A percentile compares a stretch with the other conserved stretches of the same genome.
These are phyloP conservation scores for Mobula hypostoma DNA, from an alignment of 2,113 vertebrate genomes.

Conservation along the genomic window DNA sequence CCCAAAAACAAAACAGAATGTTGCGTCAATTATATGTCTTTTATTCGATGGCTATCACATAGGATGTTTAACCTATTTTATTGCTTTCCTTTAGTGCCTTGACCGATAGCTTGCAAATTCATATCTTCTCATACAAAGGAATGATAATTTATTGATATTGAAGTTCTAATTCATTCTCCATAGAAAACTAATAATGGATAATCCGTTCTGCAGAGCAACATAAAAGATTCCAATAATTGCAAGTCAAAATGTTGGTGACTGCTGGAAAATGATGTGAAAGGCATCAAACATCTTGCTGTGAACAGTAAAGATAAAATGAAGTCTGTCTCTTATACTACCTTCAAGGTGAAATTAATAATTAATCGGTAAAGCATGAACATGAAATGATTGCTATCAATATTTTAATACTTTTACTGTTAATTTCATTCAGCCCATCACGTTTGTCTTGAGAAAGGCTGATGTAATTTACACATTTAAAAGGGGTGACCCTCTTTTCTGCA, in stretches of 20 bases:
- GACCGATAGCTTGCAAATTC: conserved; percentile 27
- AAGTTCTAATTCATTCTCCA: conserved; percentile 34
- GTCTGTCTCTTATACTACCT: conserved; percentile 70
- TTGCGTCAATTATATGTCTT: not conserved
- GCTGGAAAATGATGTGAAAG: conserved; percentile 44
- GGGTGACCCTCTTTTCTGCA: not conserved
- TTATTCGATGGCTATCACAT: not conserved
- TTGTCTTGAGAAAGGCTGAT: conserved; percentile 46
- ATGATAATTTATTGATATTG: conserved; percentile 34
- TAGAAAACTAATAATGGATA: conserved; percentile 35
- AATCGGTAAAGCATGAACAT: conserved; percentile 71
- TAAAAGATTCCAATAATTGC: conserved; percentile 37
- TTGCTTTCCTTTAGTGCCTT: conserved; percentile 19
- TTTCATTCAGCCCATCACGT: conserved; percentile 50
- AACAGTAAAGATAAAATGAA: conserved; percentile 56
- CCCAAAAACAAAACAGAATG: not conserved
- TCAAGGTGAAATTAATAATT: conserved; percentile 89
- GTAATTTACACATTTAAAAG: conserved; percentile 44
- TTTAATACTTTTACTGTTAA: conserved; percentile 58
- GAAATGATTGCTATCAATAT: conserved; percentile 86
- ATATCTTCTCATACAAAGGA: conserved; percentile 32
- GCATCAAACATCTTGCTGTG: conserved; percentile 53
- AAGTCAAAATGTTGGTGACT: conserved; percentile 48
- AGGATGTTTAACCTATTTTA: not conserved
- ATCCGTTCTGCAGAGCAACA: conserved; percentile 13